These are phyloP conservation scores for Hipparchia semele DNA, from an alignment of 2,888 invertebrate species.

Conservation along the genomic window DNA sequence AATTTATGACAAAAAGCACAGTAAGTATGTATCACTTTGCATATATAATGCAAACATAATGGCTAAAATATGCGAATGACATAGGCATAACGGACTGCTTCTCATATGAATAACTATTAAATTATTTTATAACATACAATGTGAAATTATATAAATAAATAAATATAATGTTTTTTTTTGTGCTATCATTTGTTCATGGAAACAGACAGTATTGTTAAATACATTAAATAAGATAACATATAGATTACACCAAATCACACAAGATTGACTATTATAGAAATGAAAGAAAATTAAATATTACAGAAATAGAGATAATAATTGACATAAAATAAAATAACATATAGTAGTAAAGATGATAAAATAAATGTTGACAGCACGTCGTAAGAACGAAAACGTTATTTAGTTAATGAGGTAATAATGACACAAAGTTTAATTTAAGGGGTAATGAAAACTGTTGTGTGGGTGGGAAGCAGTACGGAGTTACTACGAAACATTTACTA, in stretches of 20 bases:
- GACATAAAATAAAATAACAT: too few relatives aligned
- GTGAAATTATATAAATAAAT: too few relatives aligned
- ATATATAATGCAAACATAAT: neutral
- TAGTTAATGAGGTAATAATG: neutral
- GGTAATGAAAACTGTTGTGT: constrained; percentile 2
- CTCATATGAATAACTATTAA: neutral
- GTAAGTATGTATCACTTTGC: neutral
- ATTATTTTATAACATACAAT: too few relatives aligned
- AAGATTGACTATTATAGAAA: too few relatives aligned
- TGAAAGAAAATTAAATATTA: too few relatives aligned
- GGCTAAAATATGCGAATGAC: neutral
- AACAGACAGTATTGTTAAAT: too few relatives aligned
- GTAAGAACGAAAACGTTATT: neutral
- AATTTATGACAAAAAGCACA: neutral
- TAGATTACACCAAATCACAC: too few relatives aligned
- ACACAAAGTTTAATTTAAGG: neutral
- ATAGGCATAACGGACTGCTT: neutral
- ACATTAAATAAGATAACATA: too few relatives aligned
- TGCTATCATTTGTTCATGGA: too few relatives aligned
- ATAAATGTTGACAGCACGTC: neutral
- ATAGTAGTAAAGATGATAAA: too few relatives aligned
- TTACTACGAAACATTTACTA: constrained; percentile 4
- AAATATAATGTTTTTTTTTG: too few relatives aligned
- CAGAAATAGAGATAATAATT: too few relatives aligned
- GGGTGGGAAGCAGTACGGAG: neutral